Base-by-base conservation (phyloP, 1,140 invertebrate species). In the Centruroides vittatus region DNA sequence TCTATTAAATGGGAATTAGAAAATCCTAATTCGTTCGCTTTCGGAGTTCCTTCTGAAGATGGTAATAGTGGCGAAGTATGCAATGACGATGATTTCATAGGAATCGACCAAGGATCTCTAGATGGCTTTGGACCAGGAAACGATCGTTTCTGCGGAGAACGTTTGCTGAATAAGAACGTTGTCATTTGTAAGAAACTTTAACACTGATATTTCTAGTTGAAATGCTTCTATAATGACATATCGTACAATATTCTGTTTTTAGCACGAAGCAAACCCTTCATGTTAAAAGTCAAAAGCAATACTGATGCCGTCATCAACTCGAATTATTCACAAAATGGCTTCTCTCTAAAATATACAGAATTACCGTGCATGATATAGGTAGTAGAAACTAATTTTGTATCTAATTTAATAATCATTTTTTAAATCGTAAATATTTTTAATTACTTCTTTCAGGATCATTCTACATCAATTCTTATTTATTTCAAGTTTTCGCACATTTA, bases 31-130 rank as follows among this genome's bases (percentile, higher is more conserved):
- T 62, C 64, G 49, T 67, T 67, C 49, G 62, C 59, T n/a, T 67
- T 62, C 62, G 66, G 66, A 13, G 34, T 60, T 9, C 62, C 66
- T 12, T 48, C 55, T 5, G 56, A 62, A 52, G 66, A 62, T 23
- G 67, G 67, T 35, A 64, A 93, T 3, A 69, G 60, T 2, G 67
- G 67, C 11, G 59, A 58, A 9, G 23, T 61, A 7, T 67, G 70
- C 93, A 72, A 98, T 88, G 61, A 98, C 92, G 66, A 98, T 88
- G 67, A 97, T 84, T 67, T 89, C 84, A 35, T 93, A 89, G 72
- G 90, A 89, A 69, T 89, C 90, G 56, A 93, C 86, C 61, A 98
- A 78, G 12, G 66, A 11, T 70, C 65, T 7, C 64, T 63, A 9
- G 63, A 68, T 36, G 67, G 66, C 0, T 64, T 61, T 48, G 66